A percentile compares a stretch with the other conserved stretches of the same genome.
Conservation (phyloP, 2,113 vertebrate genomes). For the Lichenostomus cassidix region DNA sequence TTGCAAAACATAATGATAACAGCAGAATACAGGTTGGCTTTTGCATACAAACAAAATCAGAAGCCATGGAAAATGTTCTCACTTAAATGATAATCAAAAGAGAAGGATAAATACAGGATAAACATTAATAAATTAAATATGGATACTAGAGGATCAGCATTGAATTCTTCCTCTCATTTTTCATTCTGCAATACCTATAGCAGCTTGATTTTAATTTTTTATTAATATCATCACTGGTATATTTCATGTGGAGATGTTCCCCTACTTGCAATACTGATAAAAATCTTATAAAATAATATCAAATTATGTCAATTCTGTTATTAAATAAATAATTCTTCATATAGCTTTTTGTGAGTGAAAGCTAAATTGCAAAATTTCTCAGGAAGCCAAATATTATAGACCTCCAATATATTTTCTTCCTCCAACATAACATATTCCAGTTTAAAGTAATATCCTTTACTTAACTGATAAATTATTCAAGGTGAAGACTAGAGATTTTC, state of each 20-base stretch:
- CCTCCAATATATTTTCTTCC: not conserved
- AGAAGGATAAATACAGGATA: not conserved
- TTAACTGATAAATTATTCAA: not conserved
- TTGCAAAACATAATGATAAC: not conserved
- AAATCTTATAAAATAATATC: not conserved
- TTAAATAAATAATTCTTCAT: not conserved
- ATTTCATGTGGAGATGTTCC: not conserved
- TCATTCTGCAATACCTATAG: not conserved
- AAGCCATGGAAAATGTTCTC: not conserved
- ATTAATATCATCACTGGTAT: fast-evolving
- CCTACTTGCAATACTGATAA: not conserved
- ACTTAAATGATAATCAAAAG: not conserved
- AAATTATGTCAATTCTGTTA: not conserved
- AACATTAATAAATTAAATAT: not conserved
- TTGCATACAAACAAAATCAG: not conserved
- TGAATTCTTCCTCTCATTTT: not conserved
- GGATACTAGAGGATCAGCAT: not conserved
- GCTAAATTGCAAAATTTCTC: not conserved
- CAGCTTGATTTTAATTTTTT: not conserved
- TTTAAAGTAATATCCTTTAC: not conserved
- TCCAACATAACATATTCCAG: not conserved
- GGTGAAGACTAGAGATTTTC: not conserved
- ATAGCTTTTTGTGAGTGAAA: not conserved
- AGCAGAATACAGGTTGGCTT: not conserved
- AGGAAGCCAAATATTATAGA: not conserved